Conservation (phyloP, 2,888 invertebrate species). For the Tachina fera region DNA sequence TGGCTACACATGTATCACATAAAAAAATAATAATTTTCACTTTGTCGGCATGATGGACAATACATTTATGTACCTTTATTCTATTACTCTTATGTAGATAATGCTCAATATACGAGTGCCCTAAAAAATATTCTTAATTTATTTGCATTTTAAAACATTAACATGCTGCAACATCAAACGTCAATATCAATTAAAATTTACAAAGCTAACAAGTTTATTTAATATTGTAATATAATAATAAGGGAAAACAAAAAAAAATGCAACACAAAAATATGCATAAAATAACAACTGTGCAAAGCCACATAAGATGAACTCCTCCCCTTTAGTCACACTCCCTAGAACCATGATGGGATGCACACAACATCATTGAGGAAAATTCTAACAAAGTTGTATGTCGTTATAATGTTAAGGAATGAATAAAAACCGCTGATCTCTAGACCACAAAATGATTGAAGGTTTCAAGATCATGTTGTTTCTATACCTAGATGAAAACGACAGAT, state of each 20-base stretch:
- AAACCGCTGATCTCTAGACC: constrained; percentile 51
- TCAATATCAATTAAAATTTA: constrained; percentile 70
- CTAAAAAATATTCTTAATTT: constrained; percentile 27
- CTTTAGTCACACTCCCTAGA: constrained; percentile 33
- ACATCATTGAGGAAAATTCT: constrained; percentile 34
- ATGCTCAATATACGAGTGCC: neutral
- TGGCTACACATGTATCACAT: constrained; percentile 41
- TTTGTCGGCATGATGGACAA: constrained; percentile 62
- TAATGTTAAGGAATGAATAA: constrained; percentile 10
- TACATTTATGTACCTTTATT: constrained; percentile 21
- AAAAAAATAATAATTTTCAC: constrained; percentile 30
- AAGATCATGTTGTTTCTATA: constrained; percentile 54
- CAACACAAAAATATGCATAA: constrained; percentile 24
- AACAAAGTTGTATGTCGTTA: constrained; percentile 53
- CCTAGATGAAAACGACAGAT: constrained; percentile 14
- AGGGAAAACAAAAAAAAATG: constrained; percentile 27
- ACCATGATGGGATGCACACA: neutral
- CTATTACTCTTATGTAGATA: constrained; percentile 7
- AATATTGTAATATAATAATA: constrained; percentile 62
- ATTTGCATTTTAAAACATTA: constrained; percentile 63
- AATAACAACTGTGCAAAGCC: constrained; percentile 47
- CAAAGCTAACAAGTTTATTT: constrained; percentile 71
- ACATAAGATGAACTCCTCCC: constrained; percentile 54
- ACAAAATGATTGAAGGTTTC: constrained; percentile 64
- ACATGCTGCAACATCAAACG: constrained; percentile 68